phyloP scores from a whole-genome alignment of 2,113 vertebrate genomes.

The Cololabis saira region DNA sequence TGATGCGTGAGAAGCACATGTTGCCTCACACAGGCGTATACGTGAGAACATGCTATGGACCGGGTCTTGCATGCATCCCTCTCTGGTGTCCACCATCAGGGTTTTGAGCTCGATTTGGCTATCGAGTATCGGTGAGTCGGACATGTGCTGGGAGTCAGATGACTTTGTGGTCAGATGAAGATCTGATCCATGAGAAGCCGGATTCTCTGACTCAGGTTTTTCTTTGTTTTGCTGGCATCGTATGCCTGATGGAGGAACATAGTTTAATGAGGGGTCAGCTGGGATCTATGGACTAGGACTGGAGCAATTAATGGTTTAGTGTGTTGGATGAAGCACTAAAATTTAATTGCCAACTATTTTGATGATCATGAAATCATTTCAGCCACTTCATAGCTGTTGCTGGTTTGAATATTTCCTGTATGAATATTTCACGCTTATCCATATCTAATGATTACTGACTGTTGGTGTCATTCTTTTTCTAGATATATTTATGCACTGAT shows the following conservation, averaged over 20 bases:
- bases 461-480: too few species aligned
- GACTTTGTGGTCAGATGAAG: slow-evolving; percentile 59
- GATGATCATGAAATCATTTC: background rate
- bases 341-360: background rate
- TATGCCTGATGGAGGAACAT: slow-evolving; percentile 24
- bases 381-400: background rate
- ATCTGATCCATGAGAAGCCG: slow-evolving; percentile 59
- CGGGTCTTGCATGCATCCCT: slow-evolving; percentile 18
- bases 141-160: slow-evolving; percentile 66
- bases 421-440: background rate
- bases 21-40: slow-evolving; percentile 17
- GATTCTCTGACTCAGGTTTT: slow-evolving; percentile 60
- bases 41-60: slow-evolving; percentile 16
- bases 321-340: background rate
- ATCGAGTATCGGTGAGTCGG: slow-evolving; percentile 53
- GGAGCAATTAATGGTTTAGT: slow-evolving; percentile 19
- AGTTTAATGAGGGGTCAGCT: slow-evolving; percentile 26
- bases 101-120: slow-evolving; percentile 55
- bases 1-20: background rate
- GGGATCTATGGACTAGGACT: background rate
- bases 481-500: too few species aligned
- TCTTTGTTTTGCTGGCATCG: slow-evolving; percentile 55
- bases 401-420: background rate
- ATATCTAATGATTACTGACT: background rate
- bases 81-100: slow-evolving; percentile 50